phyloP scores from a whole-genome alignment of 1,140 invertebrate genomes.

The Papilio polyxenes region DNA sequence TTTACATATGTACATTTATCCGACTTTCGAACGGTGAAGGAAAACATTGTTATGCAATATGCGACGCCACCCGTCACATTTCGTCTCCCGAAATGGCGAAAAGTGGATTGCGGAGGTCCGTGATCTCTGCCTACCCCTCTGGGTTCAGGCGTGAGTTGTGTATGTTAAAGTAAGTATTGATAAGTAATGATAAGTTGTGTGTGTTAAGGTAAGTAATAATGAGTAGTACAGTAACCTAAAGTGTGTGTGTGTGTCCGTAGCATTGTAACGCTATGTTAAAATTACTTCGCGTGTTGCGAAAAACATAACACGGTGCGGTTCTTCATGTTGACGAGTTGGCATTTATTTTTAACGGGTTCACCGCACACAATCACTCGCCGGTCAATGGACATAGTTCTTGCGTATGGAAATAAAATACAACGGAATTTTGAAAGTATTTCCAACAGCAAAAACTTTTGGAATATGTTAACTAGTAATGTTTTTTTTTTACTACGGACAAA shows the following conservation, averaged over 20 bases:
- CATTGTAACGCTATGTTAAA: not conserved
- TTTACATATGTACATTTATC: too few relatives aligned
- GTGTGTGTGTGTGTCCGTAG: not conserved
- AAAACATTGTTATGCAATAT: too few relatives aligned
- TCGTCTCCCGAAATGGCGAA: too few relatives aligned
- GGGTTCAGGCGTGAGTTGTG: too few relatives aligned
- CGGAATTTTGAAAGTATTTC: not conserved
- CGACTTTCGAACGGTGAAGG: too few relatives aligned
- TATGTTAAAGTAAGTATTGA: too few relatives aligned
- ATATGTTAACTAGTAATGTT: not conserved
- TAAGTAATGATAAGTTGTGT: too few relatives aligned
- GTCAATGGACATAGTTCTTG: constrained; percentile 17
- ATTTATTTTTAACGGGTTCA: constrained; percentile 22
- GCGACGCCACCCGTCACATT: too few relatives aligned
- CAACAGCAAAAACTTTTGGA: not conserved
- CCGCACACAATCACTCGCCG: constrained; percentile 17
- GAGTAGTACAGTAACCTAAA: not conserved
- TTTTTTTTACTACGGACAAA: not conserved
- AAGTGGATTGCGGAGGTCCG: too few relatives aligned
- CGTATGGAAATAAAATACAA: not conserved
- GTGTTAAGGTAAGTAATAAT: not conserved
- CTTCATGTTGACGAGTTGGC: constrained; percentile 16
- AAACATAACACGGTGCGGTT: constrained; percentile 2
- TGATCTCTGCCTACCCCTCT: too few relatives aligned
- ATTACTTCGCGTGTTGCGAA: constrained; percentile 5